Conservation (phyloP, 2,113 vertebrate genomes). For the Cephalopholis sonnerati region DNA sequence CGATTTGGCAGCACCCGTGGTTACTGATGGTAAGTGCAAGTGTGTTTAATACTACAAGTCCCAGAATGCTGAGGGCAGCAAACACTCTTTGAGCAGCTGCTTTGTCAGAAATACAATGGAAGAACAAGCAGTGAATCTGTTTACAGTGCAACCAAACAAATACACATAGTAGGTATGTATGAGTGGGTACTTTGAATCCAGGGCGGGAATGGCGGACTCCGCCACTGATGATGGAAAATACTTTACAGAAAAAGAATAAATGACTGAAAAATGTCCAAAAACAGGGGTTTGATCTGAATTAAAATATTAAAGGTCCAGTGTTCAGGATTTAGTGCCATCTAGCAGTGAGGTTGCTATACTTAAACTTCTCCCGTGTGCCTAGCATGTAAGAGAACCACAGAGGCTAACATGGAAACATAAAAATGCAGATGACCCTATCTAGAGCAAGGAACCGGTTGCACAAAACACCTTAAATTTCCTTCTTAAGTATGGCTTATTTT, state of each 20-base stretch:
- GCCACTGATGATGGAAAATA: background rate
- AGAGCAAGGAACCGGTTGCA: no score
- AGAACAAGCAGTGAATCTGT: background rate
- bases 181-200: background rate
- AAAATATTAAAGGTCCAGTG: background rate
- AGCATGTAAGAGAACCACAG: no score
- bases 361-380: no score
- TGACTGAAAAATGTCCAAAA: background rate
- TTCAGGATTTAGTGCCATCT: no score
- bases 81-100: background rate
- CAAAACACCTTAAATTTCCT: no score
- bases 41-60: background rate
- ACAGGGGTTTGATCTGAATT: background rate
- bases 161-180: background rate
- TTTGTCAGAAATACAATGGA: background rate
- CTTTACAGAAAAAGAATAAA: background rate
- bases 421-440: no score
- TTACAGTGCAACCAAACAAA: conserved; percentile 18
- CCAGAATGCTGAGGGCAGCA: background rate
- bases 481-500: no score
- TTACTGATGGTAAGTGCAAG: background rate
- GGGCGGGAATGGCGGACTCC: background rate
- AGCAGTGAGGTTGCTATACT: no score
- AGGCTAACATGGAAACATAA: no score
- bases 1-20: background rate